Evolutionary conservation across 2,797 vertebrate species (phyloP), one percentile per base, ranked within the genome.

Genomic region (Hyperoplus immaculatus): DNA sequence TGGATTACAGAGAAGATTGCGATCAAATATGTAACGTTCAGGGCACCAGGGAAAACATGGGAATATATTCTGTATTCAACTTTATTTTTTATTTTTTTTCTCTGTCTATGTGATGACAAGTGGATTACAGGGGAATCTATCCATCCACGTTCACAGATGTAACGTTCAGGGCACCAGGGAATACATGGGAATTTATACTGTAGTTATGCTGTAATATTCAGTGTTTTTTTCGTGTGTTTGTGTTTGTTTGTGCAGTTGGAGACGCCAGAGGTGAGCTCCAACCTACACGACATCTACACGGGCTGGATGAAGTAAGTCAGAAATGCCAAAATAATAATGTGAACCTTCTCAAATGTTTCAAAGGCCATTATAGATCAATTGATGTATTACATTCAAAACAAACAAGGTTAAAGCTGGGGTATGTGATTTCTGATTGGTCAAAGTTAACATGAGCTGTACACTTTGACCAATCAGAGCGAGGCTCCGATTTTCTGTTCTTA

Each of bases 221-320:
- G 9, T 18, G 38, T 0, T 6, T 14, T 29, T 39, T 29, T 39
- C 1, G 6, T 43, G n/a, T 57, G 13, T 57, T 29, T 72, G 1
- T 45, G 16, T 59, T 8, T 70, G 5, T 69, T 55, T 83, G 38
- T 85, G 12, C 5, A 93, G 92, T 82, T 87, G 78, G 87, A 93
- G 51, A 50, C 69, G 0, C 60, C 85, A 3, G 38, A 67, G 14
- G 69, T 76, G 47, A 80, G 66, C 62, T 77, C 61, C 51, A 91
- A 61, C 75, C 90, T 93, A 0, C 86, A 84, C 2, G 90, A 93
- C 1, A 92, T 93, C 81, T 93, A 91, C 90, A 82, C 78, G 1
- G 82, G 83, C 51, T 93, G 92, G 92, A 78, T 80, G 69, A 93
- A 88, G 92, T 93, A 62, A 91, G 90, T 80, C 41, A 0, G 9